Base-by-base conservation (phyloP, 1,140 invertebrate species). In the Drosophila bipectinata region DNA sequence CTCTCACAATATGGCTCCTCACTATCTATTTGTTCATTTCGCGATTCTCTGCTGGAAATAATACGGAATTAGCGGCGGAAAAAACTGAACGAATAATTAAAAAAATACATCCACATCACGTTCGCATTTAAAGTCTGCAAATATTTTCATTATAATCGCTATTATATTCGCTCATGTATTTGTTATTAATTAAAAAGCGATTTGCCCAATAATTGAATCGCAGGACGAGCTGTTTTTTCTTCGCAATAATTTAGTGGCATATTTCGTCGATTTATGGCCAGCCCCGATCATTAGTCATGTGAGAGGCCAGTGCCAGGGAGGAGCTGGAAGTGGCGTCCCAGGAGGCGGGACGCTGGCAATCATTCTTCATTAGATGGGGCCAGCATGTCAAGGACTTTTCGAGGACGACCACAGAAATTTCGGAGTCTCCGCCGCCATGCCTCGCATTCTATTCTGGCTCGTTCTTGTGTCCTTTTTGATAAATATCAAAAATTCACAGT, bases 341-440 rank as follows among this genome's bases (percentile, higher is more conserved):
- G 52, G 44, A 48, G 67, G 26, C 41, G 26, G 39, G 47, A 49
- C 37, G 55, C 26, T 39, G 64, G 53, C 73, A 55, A 77, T 77
- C 74, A 77, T 77, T 77, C 74, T 77, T 77, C 74, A 77, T 77
- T 77, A 71, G 63, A 61, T 15, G 51, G 53, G 49, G 71, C 71
- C 53, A 76, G 71, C 74, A 72, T 62, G 74, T 77, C 74, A 77
- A 77, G 74, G 74, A 76, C 74, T 77, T 77, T 75, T 71, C 64
- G 74, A 77, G 74, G 74, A 77, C 72, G 63, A 44, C 73, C 73
- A 32, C 73, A 76, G 57, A 76, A 49, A 66, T 59, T 44, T 55
- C 53, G 62, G 63, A 69, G 66, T 39, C 56, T 39, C 66, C 64
- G 21, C 49, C 12, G 34, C 48, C 34, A 41, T 41, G 45, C 30